Evolutionary conservation across 1,140 invertebrate species (phyloP), one percentile per base, ranked within the genome.

Genomic region (Danaus plexippus): DNA sequence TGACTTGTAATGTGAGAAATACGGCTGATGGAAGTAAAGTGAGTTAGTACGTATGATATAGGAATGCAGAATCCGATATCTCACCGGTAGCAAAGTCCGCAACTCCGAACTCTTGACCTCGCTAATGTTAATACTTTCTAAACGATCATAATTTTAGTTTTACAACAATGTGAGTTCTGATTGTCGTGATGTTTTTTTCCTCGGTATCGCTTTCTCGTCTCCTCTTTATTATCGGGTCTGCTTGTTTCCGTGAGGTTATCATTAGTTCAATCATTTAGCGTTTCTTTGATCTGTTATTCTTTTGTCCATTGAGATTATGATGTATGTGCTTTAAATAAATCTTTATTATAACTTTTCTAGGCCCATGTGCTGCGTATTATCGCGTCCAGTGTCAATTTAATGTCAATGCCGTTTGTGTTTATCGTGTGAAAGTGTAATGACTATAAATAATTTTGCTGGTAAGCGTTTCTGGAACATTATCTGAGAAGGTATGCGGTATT

Each of bases 71-170:
- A 69, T 32, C 22, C 22, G 22, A 32, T 32, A 32, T 32, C 22
- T 32, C 22, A 32, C 7, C 67, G 63, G 61, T 48, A 51, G 64
- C 49, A 63, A 60, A 68, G 64, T 64, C 46, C 52, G 49, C 48
- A 55, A 52, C 66, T 61, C 61, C 62, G 68, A 63, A 73, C 75
- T 64, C 67, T 67, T 72, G 69, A 76, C 73, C 73, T 63, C 67
- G 53, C 61, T 71, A 71, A 74, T 78, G 66, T 69, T 69, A 69
- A 64, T 61, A 75, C 75, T 80, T 80, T 80, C 74, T 78, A 77
- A 77, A 75, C 63, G 62, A 59, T 73, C 69, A 71, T 63, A 63
- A 60, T 60, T 63, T 63, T 61, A 63, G 55, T 63, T 59, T 60
- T 49, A 12, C 48, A 10, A 61, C 56, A 58, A 54, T 65, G 54